Percentiles rank a stretch among this genome's conserved stretches.
phyloP scores from a whole-genome alignment of 2,797 vertebrate genomes.

The Bovichtus diacanthus region DNA sequence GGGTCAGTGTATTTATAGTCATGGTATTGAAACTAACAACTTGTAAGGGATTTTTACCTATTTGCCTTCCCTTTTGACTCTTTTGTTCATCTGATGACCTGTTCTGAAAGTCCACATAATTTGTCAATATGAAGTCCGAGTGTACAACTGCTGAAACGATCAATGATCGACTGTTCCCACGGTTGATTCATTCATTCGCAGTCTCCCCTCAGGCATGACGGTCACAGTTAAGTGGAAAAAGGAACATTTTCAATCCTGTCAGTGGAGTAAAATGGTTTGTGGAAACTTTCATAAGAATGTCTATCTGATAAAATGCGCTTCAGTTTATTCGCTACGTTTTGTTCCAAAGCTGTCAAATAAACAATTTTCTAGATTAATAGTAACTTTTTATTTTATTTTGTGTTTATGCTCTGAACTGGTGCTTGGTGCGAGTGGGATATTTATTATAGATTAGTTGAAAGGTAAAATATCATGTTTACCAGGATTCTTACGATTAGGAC shows the following conservation, averaged over 20 bases:
- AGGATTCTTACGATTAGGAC: neutral
- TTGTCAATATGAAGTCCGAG: neutral
- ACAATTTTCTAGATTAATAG: constrained; percentile 15
- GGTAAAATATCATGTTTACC: neutral
- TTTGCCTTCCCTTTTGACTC: neutral
- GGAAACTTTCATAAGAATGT: neutral
- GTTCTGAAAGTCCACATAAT: constrained; percentile 1
- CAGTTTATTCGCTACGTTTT: constrained; percentile 21
- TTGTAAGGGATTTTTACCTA: constrained; percentile 11
- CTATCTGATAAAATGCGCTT: constrained; percentile 18
- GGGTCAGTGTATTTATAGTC: constrained; percentile 48
- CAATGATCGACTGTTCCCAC: constrained; percentile 1
- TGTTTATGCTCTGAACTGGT: neutral
- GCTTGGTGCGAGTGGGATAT: neutral
- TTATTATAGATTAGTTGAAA: neutral
- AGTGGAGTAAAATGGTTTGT: neutral
- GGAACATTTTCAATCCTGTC: constrained; percentile 6
- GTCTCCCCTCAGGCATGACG: neutral
- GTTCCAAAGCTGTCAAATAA: constrained; percentile 63
- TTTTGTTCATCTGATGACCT: constrained; percentile 1
- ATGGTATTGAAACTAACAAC: constrained; percentile 25
- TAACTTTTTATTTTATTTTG: neutral
- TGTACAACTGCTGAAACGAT: constrained; percentile 27
- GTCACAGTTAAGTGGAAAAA: constrained; percentile 1
- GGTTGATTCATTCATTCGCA: constrained; percentile 15